Evolutionary conservation across 2,888 invertebrate species (phyloP).

Genomic region (Chromoteleia sp.): DNA sequence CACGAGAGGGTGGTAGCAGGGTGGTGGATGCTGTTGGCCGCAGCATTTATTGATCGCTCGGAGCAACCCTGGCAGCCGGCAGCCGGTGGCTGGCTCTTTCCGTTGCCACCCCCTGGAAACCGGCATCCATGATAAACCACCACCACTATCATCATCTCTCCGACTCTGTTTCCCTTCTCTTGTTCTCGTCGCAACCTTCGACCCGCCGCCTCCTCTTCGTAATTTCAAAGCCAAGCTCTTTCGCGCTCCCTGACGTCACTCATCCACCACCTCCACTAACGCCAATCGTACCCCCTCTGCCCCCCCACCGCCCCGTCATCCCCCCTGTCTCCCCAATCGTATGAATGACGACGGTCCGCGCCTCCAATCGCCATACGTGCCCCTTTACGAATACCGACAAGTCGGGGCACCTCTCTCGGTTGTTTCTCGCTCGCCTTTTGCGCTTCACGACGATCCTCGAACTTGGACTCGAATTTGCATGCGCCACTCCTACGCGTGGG

Average conservation of each 20-base stretch:
- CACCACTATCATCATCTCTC: constrained; percentile 56
- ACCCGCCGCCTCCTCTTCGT: constrained; percentile 59
- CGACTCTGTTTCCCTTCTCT: constrained; percentile 60
- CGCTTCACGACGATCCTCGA: constrained; percentile 6
- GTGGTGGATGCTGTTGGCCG: constrained; percentile 81
- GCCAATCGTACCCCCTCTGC: neutral
- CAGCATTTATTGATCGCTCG: constrained; percentile 83
- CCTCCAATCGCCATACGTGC: neutral
- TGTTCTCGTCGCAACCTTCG: constrained; percentile 68
- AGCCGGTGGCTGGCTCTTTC: constrained; percentile 55
- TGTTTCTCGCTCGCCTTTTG: too few species aligned
- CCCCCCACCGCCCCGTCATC: neutral
- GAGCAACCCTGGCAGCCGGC: constrained; percentile 77
- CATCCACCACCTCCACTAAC: constrained; percentile 58
- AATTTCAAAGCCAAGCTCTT: constrained; percentile 46
- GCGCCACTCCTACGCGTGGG: constrained; percentile 14
- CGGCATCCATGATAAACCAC: constrained; percentile 70
- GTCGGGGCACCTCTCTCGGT: too few species aligned
- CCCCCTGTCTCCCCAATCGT: constrained; percentile 75
- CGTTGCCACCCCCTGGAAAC: constrained; percentile 66
- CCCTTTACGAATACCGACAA: too few species aligned
- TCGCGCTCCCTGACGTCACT: constrained; percentile 25
- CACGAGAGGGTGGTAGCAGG: constrained; percentile 70
- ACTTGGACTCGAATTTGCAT: constrained; percentile 34
- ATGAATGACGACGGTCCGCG: constrained; percentile 76